phyloP scores from a whole-genome alignment of 1,140 invertebrate species.

The Mamestra configurata region DNA sequence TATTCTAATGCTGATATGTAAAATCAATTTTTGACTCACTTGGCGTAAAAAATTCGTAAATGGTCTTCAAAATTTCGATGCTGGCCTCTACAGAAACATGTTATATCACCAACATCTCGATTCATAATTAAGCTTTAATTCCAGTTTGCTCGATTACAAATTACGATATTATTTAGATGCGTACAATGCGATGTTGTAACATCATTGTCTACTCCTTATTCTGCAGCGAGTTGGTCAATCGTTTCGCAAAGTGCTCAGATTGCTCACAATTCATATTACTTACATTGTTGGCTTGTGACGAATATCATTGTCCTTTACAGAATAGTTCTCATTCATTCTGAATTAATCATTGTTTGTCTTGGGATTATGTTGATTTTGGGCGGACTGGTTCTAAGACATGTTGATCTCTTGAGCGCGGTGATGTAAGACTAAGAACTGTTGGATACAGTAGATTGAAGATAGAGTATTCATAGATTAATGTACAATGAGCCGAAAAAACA shows the following conservation, averaged over 20 bases:
- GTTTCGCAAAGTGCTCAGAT: slow-evolving; percentile 33
- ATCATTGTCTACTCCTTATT: slow-evolving; percentile 23
- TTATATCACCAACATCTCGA: background rate
- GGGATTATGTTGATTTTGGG: slow-evolving; percentile 9
- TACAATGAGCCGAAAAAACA: slow-evolving; percentile 30
- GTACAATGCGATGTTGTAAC: slow-evolving; percentile 6
- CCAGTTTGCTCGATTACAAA: slow-evolving; percentile 9
- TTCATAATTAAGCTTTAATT: slow-evolving; percentile 11
- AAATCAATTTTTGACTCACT: background rate
- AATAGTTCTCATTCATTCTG: slow-evolving; percentile 37
- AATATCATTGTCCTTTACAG: slow-evolving; percentile 21
- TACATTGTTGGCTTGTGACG: slow-evolving; percentile 34
- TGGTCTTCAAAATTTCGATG: background rate
- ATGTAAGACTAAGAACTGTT: background rate
- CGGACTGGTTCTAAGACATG: background rate
- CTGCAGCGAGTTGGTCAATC: slow-evolving; percentile 48
- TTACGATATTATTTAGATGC: slow-evolving; percentile 37
- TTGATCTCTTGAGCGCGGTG: background rate
- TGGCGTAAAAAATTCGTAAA: background rate
- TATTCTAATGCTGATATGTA: background rate
- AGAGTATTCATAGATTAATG: background rate
- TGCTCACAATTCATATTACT: slow-evolving; percentile 34
- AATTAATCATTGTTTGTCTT: slow-evolving; percentile 47
- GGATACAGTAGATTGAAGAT: slow-evolving; percentile 3
- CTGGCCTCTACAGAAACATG: background rate